These are phyloP conservation scores for Microtus richardsoni DNA, from an alignment of 2,113 vertebrate species.

Conservation along the genomic window DNA sequence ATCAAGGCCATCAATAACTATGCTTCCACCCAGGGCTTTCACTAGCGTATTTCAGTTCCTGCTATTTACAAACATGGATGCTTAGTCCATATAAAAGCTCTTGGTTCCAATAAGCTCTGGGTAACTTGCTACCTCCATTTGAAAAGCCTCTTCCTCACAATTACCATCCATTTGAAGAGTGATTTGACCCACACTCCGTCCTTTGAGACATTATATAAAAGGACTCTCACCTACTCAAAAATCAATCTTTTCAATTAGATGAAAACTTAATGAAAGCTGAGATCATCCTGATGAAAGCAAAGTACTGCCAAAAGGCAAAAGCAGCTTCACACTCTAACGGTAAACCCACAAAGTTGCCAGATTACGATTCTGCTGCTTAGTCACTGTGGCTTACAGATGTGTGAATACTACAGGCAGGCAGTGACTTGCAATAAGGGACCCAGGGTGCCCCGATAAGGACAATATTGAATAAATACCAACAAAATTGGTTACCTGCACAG, in stretches of 20 bases:
- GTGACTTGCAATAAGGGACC: background rate
- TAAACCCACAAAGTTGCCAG: constrained; percentile 60
- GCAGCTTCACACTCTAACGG: constrained; percentile 59
- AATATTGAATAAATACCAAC: background rate
- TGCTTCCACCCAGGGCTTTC: constrained; percentile 25
- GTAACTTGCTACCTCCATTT: constrained; percentile 74
- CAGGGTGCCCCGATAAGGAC: background rate
- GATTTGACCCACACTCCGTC: constrained; percentile 76
- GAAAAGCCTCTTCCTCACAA: constrained; percentile 76
- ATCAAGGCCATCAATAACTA: background rate
- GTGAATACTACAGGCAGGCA: background rate
- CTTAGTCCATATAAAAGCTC: constrained; percentile 75
- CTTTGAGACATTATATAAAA: constrained; percentile 80
- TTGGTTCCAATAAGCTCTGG: constrained; percentile 58
- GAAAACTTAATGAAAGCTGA: constrained; percentile 82
- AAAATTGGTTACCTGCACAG: constrained; percentile 15
- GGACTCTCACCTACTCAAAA: constrained; percentile 79
- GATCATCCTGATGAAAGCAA: constrained; percentile 78
- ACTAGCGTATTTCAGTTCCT: constrained; percentile 23
- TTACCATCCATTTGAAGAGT: constrained; percentile 78
- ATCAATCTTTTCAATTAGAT: constrained; percentile 83
- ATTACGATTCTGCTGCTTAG: constrained; percentile 51
- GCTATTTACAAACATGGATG: constrained; percentile 68
- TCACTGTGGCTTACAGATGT: constrained; percentile 34
- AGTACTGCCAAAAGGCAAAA: constrained; percentile 74